phyloP scores from a whole-genome alignment of 2,113 vertebrate species.

The Sphaerodactylus townsendi region DNA sequence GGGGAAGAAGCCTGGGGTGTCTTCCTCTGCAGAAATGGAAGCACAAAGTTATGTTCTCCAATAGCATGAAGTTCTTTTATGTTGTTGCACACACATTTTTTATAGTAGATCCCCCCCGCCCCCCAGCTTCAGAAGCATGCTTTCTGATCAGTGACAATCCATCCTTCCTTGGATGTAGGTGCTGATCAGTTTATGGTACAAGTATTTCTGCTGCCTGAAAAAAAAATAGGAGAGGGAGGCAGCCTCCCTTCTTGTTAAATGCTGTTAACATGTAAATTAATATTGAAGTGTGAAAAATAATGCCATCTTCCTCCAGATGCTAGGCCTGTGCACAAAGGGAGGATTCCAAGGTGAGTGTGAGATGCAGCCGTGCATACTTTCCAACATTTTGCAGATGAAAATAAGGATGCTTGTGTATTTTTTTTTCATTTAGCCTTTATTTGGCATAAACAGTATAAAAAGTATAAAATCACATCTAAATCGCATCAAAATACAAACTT shows the following conservation, averaged over 20 bases:
- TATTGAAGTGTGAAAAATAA: background rate
- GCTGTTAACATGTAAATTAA: background rate
- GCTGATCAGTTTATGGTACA: background rate
- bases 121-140: too few relatives aligned
- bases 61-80: too few relatives aligned
- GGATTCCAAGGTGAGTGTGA: conserved; percentile 2
- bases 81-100: too few relatives aligned
- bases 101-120: too few relatives aligned
- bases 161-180: background rate
- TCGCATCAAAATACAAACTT: too few relatives aligned
- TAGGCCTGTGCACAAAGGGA: background rate
- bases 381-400: background rate
- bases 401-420: background rate
- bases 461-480: too few relatives aligned
- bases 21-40: too few relatives aligned
- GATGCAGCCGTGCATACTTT: background rate
- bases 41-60: too few relatives aligned
- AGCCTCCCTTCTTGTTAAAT: background rate
- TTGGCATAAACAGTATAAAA: too few relatives aligned
- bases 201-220: background rate
- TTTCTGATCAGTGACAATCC: too few relatives aligned
- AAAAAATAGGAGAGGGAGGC: background rate
- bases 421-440: too few relatives aligned
- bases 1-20: too few relatives aligned
- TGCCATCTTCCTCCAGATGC: conserved; percentile 4